Base-by-base conservation (phyloP, 2,113 vertebrate species). In the Cephalopterus ornatus region DNA sequence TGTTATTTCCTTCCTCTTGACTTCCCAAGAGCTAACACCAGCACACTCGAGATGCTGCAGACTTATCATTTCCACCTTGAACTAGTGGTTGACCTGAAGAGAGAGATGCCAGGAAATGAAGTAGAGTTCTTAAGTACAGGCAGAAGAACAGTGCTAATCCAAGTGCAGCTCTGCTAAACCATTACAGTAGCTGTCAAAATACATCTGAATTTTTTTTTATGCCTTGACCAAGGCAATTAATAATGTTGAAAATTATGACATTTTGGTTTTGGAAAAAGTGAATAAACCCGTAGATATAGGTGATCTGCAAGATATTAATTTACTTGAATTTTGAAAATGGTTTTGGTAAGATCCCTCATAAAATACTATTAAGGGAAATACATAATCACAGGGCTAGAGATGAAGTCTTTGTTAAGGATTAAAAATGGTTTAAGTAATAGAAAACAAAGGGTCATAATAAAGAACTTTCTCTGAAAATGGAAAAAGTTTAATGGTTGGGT, bases 31-130 rank as follows among this genome's bases (percentile, higher is more conserved):
- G 95, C 95, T 96, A 93, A 96, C 94, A 77, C 70, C 89, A 76
- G 92, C 74, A 95, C 94, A 97, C 97, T 98, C 78, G 91, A 98
- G 98, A 97, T 91, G 97, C 95, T 98, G 96, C 95, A 97, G 96
- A 96, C 95, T 97, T 98, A 97, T 96, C 97, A 95, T 97, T 98
- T 98, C 97, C 96, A 98, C 96, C 97, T 98, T 98, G 98, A 98
- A 98, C 98, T 91, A 71, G 89, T 50, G 86, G 91, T 92, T 98
- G 96, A 97, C 97, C 96, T 95, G 93, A 33, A 93, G 76, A 96
- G 90, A 97, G 85, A 95, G 94, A 93, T 85, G 93, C 94, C 97
- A 97, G 96, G 96, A 98, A 98, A 98, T 97, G 52, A 97, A 97
- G 95, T 88, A 92, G 85, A 89, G 86, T 97, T 95, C 85, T 65